These are phyloP conservation scores for Daktulosphaira vitifoliae DNA, from an alignment of 1,140 invertebrate species.

Conservation along the genomic window DNA sequence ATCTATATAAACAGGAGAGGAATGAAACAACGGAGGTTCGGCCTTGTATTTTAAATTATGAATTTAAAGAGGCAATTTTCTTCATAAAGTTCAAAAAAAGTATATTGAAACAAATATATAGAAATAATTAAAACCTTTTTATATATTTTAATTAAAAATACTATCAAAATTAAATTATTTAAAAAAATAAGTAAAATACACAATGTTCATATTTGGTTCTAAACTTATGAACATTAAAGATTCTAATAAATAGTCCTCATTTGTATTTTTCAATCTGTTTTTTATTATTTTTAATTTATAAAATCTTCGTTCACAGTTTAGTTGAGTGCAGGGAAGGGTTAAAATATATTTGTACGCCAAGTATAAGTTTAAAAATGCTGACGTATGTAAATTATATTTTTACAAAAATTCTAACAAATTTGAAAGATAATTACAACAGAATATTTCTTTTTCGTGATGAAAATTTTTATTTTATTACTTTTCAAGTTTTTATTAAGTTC, in stretches of 20 bases:
- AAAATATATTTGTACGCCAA: conserved; percentile 11
- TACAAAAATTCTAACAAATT: background rate
- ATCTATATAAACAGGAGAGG: no score
- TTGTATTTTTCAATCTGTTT: conserved; percentile 1
- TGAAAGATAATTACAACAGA: background rate
- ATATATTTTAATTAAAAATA: no score
- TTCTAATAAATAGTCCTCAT: background rate
- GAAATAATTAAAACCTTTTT: no score
- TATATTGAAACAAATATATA: no score
- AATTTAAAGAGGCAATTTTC: no score
- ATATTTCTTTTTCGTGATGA: background rate
- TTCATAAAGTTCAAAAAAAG: no score
- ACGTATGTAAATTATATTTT: conserved; percentile 8
- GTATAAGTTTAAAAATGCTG: background rate
- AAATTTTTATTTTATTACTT: no score
- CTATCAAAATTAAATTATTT: no score
- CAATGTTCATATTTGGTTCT: no score
- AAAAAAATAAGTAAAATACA: no score
- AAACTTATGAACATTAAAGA: conserved; percentile 20
- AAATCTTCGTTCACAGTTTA: conserved; percentile 5
- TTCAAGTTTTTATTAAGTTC: background rate
- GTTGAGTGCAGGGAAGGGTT: background rate
- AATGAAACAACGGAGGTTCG: no score
- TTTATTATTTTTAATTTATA: conserved; percentile 14
- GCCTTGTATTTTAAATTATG: no score